Percentiles rank a stretch among this genome's conserved stretches.
phyloP scores from a whole-genome alignment of 2,113 vertebrate species.

The Trachemys scripta region DNA sequence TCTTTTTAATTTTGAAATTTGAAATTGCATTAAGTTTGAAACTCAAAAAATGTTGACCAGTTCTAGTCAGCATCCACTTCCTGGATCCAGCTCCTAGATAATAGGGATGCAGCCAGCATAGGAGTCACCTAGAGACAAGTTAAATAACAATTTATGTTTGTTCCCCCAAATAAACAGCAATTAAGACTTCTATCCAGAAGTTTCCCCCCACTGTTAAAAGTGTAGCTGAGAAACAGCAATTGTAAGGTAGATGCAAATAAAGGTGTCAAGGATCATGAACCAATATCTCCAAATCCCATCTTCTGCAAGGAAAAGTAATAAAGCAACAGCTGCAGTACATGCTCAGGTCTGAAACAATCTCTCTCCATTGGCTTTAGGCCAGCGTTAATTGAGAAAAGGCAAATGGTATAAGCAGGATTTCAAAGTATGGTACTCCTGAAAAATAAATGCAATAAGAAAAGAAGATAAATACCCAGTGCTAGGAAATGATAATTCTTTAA shows the following conservation, averaged over 20 bases:
- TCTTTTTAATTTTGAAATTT: neutral
- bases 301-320: neutral
- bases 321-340: slow-evolving; percentile 26
- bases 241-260: neutral
- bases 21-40: neutral
- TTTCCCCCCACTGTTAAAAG: neutral
- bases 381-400: slow-evolving; percentile 62
- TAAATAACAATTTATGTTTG: neutral
- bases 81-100: neutral
- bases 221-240: neutral
- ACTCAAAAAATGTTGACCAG: neutral
- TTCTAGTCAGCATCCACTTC: neutral
- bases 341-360: slow-evolving; percentile 41
- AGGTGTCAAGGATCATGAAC: neutral
- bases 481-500: slow-evolving; percentile 70
- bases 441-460: slow-evolving; percentile 69
- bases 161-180: neutral
- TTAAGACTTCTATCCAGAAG: neutral
- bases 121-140: neutral
- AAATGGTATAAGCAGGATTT: slow-evolving; percentile 36
- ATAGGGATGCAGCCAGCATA: neutral
- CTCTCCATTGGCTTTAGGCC: slow-evolving; percentile 25
- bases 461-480: slow-evolving; percentile 72
- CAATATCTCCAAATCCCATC: neutral
- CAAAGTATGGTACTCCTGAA: slow-evolving; percentile 7